Evolutionary conservation across 1,140 invertebrate species (phyloP).

Genomic region (Phymastichus coffea): DNA sequence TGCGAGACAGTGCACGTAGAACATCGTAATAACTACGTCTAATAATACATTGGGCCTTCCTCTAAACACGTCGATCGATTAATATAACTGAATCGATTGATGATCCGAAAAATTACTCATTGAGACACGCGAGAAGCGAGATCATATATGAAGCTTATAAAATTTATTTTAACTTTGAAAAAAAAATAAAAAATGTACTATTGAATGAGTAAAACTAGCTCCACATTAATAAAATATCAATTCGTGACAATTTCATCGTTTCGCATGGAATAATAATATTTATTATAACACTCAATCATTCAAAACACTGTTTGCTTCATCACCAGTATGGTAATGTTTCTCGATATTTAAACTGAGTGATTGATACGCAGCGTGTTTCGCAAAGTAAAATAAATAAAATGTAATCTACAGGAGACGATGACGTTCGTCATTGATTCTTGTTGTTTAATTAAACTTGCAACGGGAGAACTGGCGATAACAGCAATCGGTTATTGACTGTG

Average conservation of each 20-base stretch:
- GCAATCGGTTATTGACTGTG: slow-evolving; percentile 45
- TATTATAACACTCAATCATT: too few relatives aligned
- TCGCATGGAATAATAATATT: too few relatives aligned
- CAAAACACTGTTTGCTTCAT: slow-evolving; percentile 20
- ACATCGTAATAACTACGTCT: slow-evolving; percentile 43
- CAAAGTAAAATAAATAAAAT: slow-evolving; percentile 3
- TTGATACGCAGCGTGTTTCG: background rate
- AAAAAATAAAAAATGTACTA: too few relatives aligned
- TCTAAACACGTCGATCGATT: slow-evolving; percentile 15
- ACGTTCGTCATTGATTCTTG: background rate
- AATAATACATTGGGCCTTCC: slow-evolving; percentile 43
- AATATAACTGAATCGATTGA: slow-evolving; percentile 9
- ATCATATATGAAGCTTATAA: too few relatives aligned
- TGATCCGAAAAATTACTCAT: background rate
- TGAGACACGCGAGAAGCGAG: background rate
- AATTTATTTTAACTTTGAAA: too few relatives aligned
- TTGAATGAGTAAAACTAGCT: too few relatives aligned
- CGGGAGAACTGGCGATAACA: slow-evolving; percentile 35
- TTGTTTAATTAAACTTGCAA: slow-evolving; percentile 12
- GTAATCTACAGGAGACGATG: slow-evolving; percentile 4
- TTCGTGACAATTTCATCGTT: too few relatives aligned
- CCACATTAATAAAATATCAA: too few relatives aligned
- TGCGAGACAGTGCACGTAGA: background rate
- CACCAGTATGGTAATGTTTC: slow-evolving; percentile 1
- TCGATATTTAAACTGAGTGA: background rate